Percentiles rank a stretch among this genome's conserved stretches.
Evolutionary conservation across 2,113 vertebrate species (phyloP).

Genomic region (Amia ocellicauda): DNA sequence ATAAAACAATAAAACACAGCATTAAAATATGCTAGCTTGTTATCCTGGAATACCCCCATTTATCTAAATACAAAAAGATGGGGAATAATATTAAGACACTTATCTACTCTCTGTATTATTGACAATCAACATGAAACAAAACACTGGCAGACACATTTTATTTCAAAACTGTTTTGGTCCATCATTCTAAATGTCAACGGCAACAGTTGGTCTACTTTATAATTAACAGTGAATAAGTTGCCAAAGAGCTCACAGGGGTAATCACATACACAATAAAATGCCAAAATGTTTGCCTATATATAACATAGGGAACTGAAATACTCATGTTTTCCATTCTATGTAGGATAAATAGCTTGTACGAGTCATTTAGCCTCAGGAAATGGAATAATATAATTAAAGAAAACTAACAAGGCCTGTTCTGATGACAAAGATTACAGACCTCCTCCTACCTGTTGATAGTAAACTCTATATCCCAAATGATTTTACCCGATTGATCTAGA

Average conservation of each 20-base stretch:
- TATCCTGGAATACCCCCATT: slow-evolving; percentile 20
- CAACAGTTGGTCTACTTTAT: slow-evolving; percentile 37
- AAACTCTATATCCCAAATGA: too few species aligned
- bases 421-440: too few species aligned
- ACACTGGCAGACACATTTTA: slow-evolving; percentile 34
- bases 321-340: too few species aligned
- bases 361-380: too few species aligned
- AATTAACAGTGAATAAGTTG: slow-evolving; percentile 21
- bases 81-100: background rate
- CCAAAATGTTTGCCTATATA: slow-evolving; percentile 40
- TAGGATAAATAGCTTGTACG: too few species aligned
- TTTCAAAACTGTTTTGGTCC: slow-evolving; percentile 30
- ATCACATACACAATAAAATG: slow-evolving; percentile 39
- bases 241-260: slow-evolving; percentile 30
- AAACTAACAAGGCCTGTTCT: too few species aligned
- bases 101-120: slow-evolving; percentile 7
- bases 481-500: too few species aligned
- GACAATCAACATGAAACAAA: slow-evolving; percentile 41
- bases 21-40: slow-evolving; percentile 24
- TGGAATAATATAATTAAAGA: too few species aligned
- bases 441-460: too few species aligned
- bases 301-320: slow-evolving; percentile 13
- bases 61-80: slow-evolving; percentile 7
- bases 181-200: slow-evolving; percentile 19
- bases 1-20: slow-evolving; percentile 14